Evolutionary conservation across 2,888 invertebrate species (phyloP).

Genomic region (Leptothorax acervorum): DNA sequence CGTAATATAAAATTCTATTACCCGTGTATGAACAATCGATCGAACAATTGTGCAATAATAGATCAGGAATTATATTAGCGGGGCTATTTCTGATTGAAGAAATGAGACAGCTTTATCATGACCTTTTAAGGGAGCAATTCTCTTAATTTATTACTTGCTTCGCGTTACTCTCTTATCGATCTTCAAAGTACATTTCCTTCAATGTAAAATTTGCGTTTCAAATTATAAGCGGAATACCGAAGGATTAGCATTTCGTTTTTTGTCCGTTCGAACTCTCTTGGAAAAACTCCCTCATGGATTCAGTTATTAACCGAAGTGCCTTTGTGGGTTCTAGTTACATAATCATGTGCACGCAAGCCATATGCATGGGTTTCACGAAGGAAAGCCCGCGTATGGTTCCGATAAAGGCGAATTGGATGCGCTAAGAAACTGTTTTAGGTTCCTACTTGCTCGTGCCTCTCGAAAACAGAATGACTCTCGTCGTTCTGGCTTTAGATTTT

Average conservation of each 20-base stretch:
- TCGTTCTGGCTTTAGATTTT: conserved; percentile 38
- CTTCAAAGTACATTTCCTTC: conserved; percentile 1
- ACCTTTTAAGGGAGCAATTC: conserved; percentile 26
- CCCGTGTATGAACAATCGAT: conserved; percentile 21
- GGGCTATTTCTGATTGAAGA: conserved; percentile 15
- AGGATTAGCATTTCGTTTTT: conserved; percentile 49
- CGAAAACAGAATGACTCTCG: conserved; percentile 45
- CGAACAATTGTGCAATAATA: not conserved
- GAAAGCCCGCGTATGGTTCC: conserved; percentile 23
- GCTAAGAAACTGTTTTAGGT: conserved; percentile 47
- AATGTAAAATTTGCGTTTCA: conserved; percentile 22
- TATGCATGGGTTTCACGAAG: conserved; percentile 58
- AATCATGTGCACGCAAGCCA: conserved; percentile 76
- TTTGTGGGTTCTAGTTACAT: conserved; percentile 78
- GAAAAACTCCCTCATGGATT: conserved; percentile 31
- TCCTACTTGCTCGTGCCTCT: conserved; percentile 58
- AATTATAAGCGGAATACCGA: conserved; percentile 46
- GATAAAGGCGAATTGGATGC: conserved; percentile 60
- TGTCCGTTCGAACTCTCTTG: conserved; percentile 27
- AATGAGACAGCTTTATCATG: not conserved
- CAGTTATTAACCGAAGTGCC: conserved; percentile 78
- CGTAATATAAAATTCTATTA: conserved; percentile 45
- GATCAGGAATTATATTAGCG: conserved; percentile 25
- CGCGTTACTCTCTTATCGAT: conserved; percentile 2
- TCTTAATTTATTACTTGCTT: conserved; percentile 1